Base-by-base conservation (phyloP, 2,113 vertebrate species). In the Leuciscus idus region DNA sequence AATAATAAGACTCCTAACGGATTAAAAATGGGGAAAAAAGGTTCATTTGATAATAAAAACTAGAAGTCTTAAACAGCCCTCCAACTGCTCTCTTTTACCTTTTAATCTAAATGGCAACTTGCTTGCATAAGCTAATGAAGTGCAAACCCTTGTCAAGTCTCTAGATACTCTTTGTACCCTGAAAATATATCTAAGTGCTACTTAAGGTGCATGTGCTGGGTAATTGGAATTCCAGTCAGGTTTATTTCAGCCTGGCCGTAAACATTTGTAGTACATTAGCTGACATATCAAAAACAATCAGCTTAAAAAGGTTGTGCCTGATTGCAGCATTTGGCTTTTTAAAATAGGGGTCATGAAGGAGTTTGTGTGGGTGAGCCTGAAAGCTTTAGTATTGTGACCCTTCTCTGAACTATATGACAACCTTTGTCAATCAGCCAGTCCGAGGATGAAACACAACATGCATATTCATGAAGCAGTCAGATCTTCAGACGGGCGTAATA, bases 401-500 rank as follows among this genome's bases (percentile, higher is more conserved):
- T 76, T 81, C 46, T 61, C 89, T 17, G 46, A 77, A 86, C 80
- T 30, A 59, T 28, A 77, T 2, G 6, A 81, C 15, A 84, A 86
- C 30, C 55, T 78, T 77, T 23, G 39, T 80, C 50, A 79, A 9
- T 83, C 81, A 84, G 83, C 46, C 72, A 68, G 55, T 75, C 64
- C 26, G 28, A 39, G 70, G 46, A 85, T 55, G 13, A 86, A 74
- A 90, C 48, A 78, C 39, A 13, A n/a, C 79, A 85, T 88, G 83
- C 73, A 88, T 88, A 90, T 87, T 85, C 70, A 90, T 85, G 83
- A 78, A 33, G 61, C 48, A 55, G 68, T 23, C 4, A 82, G 82
- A 76, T 81, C 21, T 68, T 76, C 59, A 72, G 68, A 3, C 64
- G 26, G 55, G 85, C 46, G 81, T 50, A 48, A 84, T 77, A 86